Conservation (phyloP, 2,888 invertebrate species). For the Rhimphoctona megacephalus region DNA sequence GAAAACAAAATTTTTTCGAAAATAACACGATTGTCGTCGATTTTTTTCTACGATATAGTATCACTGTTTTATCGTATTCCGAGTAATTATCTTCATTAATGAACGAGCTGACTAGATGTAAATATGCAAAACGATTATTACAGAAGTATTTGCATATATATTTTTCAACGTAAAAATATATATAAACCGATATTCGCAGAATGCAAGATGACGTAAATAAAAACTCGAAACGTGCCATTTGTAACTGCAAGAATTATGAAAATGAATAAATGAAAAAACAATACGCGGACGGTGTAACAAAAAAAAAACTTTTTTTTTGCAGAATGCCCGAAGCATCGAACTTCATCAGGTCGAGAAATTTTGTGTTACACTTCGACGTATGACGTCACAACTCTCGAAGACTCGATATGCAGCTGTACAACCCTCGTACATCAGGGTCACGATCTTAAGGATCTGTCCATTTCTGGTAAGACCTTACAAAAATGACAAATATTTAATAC, state of each 20-base stretch:
- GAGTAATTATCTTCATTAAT: conserved; percentile 54
- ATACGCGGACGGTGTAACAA: conserved; percentile 15
- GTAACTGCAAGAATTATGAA: neutral
- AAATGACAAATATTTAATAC: neutral
- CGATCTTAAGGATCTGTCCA: conserved; percentile 78
- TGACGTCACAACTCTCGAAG: conserved; percentile 74
- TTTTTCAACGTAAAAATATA: neutral
- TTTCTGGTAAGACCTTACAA: conserved; percentile 79
- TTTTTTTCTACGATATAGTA: conserved; percentile 31
- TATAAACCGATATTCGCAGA: conserved; percentile 11
- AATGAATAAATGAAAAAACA: conserved; percentile 19
- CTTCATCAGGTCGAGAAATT: conserved; percentile 81
- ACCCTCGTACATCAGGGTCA: conserved; percentile 82
- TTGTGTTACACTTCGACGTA: conserved; percentile 80
- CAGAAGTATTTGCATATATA: conserved; percentile 61
- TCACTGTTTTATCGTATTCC: conserved; percentile 25
- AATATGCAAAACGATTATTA: conserved; percentile 78
- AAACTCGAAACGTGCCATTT: conserved; percentile 30
- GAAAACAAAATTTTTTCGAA: conserved; percentile 14
- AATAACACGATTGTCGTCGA: neutral
- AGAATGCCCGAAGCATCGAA: conserved; percentile 81
- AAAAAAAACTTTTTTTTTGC: conserved; percentile 62
- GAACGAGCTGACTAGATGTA: conserved; percentile 62
- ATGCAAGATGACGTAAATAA: conserved; percentile 69
- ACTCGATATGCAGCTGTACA: conserved; percentile 81